These are phyloP conservation scores for Acomys russatus DNA, from an alignment of 2,797 vertebrate genomes.

Conservation along the genomic window DNA sequence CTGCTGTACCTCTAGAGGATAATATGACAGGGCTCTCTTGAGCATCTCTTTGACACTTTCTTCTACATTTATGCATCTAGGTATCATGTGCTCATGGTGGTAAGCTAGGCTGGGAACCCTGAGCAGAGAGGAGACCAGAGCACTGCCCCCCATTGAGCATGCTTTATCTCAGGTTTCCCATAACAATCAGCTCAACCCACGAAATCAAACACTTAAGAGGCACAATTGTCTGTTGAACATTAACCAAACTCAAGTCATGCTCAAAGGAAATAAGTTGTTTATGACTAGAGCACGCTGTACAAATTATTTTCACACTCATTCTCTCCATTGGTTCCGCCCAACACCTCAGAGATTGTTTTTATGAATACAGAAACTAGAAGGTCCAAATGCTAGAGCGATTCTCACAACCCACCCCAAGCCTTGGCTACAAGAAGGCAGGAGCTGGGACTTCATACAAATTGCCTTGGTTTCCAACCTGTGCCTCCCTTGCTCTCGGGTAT, in stretches of 20 bases:
- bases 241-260: not conserved
- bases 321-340: not conserved
- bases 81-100: not conserved
- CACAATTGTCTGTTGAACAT: not conserved
- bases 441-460: not conserved
- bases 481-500: not conserved
- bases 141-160: not conserved
- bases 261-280: conserved; percentile 3
- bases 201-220: not conserved
- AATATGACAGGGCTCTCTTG: not conserved
- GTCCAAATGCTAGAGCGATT: not conserved
- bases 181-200: not conserved
- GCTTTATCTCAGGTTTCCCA: not conserved
- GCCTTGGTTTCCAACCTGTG: not conserved
- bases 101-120: not conserved
- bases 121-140: not conserved
- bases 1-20: not conserved
- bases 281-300: not conserved
- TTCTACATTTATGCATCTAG: not conserved
- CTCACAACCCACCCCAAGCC: no score
- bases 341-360: not conserved
- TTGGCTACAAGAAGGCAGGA: not conserved
- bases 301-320: not conserved
- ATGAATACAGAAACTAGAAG: not conserved
- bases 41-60: not conserved